Evolutionary conservation across 2,797 vertebrate species (phyloP).

Genomic region (Sebastes diaconus): DNA sequence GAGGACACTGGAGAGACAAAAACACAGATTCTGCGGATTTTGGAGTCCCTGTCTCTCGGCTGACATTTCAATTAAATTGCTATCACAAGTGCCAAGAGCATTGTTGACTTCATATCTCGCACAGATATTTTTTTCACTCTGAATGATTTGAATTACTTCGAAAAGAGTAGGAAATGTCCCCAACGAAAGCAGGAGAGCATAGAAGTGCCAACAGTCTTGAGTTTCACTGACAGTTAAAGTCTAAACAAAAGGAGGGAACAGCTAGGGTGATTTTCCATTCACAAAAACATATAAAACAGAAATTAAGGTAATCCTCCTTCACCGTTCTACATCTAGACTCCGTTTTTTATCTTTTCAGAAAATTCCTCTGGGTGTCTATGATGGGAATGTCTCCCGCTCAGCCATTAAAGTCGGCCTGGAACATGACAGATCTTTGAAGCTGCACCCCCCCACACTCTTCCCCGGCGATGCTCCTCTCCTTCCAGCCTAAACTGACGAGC

Average conservation of each 20-base stretch:
- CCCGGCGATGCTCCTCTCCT: constrained; percentile 22
- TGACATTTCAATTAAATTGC: constrained; percentile 80
- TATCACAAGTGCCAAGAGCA: constrained; percentile 62
- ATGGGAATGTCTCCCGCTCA: constrained; percentile 38
- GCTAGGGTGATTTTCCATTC: constrained; percentile 5
- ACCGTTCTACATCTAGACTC: neutral
- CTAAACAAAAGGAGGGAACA: neutral
- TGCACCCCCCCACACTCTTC: constrained; percentile 29
- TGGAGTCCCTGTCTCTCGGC: constrained; percentile 44
- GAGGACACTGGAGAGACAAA: constrained; percentile 38
- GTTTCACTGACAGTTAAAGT: constrained; percentile 27
- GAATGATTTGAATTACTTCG: constrained; percentile 53
- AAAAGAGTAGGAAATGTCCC: constrained; percentile 37
- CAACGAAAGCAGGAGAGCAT: constrained; percentile 16
- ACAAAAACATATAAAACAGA: constrained; percentile 15
- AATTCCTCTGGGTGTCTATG: constrained; percentile 14
- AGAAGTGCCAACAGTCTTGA: constrained; percentile 15
- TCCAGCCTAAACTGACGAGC: constrained; percentile 27
- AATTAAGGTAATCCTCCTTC: constrained; percentile 20
- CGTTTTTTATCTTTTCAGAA: constrained; percentile 21
- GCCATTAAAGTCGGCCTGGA: constrained; percentile 46
- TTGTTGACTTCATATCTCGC: constrained; percentile 68
- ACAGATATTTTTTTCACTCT: constrained; percentile 25
- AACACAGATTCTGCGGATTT: constrained; percentile 40
- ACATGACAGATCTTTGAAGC: constrained; percentile 70